Base-by-base conservation (phyloP, 2,113 vertebrate genomes). In the Chaetorhynchus papuensis region DNA sequence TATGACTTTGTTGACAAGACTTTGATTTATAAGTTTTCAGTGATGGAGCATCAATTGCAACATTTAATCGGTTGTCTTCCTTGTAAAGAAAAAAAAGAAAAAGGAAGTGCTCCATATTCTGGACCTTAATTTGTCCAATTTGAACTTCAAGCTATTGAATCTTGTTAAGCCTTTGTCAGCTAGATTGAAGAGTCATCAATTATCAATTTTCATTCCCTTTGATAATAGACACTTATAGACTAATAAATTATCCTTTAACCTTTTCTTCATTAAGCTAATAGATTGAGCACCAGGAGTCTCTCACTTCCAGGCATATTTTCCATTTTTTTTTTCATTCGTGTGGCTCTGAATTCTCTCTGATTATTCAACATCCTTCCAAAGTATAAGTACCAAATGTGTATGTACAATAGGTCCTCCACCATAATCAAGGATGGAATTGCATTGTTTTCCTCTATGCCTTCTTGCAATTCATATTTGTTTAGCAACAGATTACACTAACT, bases 221-320 rank as follows among this genome's bases (percentile, higher is more conserved):
- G 95, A 94, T 96, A 97, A 95, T 94, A 96, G 90, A 89, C 76
- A 89, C 93, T 96, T 91, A 96, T 69, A 95, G 94, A 88, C 93
- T 95, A 94, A 96, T 97, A 94, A 96, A 95, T 97, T 94, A 96
- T 96, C 90, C 94, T 90, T 95, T 96, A 97, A 96, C 94, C 90
- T 97, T 96, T 95, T 95, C 85, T 94, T 97, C 91, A 88, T 95
- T 96, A 88, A 94, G 92, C 83, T 96, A 97, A 94, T 94, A 93
- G 85, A 93, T 93, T 66, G 88, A 97, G 82, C 93, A 81, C 93
- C 71, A 86, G 83, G 59, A 95, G 75, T 77, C 79, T 93, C 87
- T 96, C 60, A 96, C 85, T 96, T 96, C 75, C 74, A 96, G 92
- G 93, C 90, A 66, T 94, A 90, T 92, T 94, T 95, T 94, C 90